Evolutionary conservation across 1,140 invertebrate genomes (phyloP).

Genomic region (Hylaeus anthracinus): DNA sequence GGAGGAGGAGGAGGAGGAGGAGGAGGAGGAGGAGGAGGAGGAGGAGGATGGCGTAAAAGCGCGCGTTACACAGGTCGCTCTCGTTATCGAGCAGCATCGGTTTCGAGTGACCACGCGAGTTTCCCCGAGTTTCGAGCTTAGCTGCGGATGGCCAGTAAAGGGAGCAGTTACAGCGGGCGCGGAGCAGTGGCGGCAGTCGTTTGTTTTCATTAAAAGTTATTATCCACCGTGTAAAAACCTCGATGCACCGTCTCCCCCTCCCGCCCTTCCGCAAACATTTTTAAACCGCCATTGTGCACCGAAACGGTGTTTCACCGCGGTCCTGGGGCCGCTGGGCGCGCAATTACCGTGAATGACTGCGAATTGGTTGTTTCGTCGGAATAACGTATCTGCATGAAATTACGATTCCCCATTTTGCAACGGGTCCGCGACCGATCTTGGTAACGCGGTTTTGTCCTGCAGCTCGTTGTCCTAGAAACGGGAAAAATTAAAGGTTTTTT

Average conservation of each 20-base stretch:
- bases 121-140: constrained; percentile 3
- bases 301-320: constrained; percentile 35
- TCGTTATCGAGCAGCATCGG: constrained; percentile 49
- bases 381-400: constrained; percentile 51
- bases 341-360: constrained; percentile 48
- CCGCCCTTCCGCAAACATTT: constrained; percentile 38
- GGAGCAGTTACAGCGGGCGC: constrained; percentile 26
- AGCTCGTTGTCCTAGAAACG: neutral
- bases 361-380: constrained; percentile 45
- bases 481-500: neutral
- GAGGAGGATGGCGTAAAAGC: constrained; percentile 20
- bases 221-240: constrained; percentile 60
- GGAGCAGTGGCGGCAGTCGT: constrained; percentile 29
- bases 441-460: constrained; percentile 11
- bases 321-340: neutral
- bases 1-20: no score
- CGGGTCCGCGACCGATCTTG: neutral
- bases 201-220: constrained; percentile 67
- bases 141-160: constrained; percentile 8
- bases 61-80: constrained; percentile 26
- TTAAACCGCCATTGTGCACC: constrained; percentile 58
- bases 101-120: constrained; percentile 21
- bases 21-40: no score
- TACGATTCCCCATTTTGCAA: constrained; percentile 32
- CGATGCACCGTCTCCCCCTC: constrained; percentile 33